A percentile compares a stretch with the other conserved stretches of the same genome.
Evolutionary conservation across 2,113 vertebrate genomes (phyloP).

Genomic region (Osmerus mordax): DNA sequence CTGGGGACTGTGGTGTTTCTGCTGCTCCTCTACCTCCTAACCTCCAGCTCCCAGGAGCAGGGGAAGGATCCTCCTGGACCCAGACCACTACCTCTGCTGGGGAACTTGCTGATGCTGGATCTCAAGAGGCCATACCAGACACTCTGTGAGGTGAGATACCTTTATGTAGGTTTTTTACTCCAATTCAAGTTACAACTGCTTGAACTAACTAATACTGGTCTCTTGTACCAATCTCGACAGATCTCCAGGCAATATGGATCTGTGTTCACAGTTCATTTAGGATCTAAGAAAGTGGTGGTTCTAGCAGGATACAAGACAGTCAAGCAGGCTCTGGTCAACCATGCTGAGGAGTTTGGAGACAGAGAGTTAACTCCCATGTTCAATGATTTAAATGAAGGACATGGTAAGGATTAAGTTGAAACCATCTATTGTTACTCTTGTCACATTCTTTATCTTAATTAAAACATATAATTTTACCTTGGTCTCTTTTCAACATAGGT

Average conservation of each 20-base stretch:
- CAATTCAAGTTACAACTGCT: too few species aligned
- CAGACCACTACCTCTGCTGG: slow-evolving; percentile 44
- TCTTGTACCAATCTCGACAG: not conserved
- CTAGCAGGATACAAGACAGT: slow-evolving; percentile 74
- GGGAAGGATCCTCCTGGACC: slow-evolving; percentile 39
- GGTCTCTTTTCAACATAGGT: too few species aligned
- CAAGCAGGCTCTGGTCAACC: slow-evolving; percentile 73
- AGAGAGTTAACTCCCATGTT: slow-evolving; percentile 35
- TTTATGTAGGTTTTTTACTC: not conserved
- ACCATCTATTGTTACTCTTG: too few species aligned
- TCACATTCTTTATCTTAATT: too few species aligned
- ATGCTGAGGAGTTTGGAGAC: slow-evolving; percentile 47
- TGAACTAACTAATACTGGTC: too few species aligned
- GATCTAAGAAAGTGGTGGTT: slow-evolving; percentile 72
- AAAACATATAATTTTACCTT: too few species aligned
- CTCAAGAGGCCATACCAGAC: slow-evolving; percentile 33
- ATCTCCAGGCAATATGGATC: slow-evolving; percentile 62
- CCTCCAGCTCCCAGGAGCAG: slow-evolving; percentile 1
- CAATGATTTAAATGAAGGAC: slow-evolving; percentile 39
- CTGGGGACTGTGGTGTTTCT: slow-evolving; percentile 27
- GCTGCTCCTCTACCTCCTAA: slow-evolving; percentile 24
- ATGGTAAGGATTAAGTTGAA: slow-evolving; percentile 35
- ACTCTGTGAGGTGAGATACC: slow-evolving; percentile 43
- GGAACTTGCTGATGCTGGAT: slow-evolving; percentile 57
- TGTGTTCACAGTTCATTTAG: slow-evolving; percentile 75